Evolutionary conservation across 2,113 vertebrate species (phyloP).

Genomic region (Pelodiscus sinensis): DNA sequence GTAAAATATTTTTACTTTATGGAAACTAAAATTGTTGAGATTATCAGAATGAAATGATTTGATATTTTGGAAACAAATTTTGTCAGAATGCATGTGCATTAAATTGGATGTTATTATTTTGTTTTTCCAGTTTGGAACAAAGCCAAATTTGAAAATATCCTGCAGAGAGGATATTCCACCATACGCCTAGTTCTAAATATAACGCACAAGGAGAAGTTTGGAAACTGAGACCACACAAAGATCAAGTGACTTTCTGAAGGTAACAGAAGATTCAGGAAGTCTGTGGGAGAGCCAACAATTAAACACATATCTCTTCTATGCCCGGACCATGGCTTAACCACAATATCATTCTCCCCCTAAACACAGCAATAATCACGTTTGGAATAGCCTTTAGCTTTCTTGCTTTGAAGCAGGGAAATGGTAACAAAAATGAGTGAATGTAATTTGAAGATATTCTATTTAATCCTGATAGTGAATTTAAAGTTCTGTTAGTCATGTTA

Average conservation of each 20-base stretch:
- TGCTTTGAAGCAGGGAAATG: neutral
- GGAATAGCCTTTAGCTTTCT: neutral
- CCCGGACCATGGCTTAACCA: neutral
- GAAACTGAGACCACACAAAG: neutral
- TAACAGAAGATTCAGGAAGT: neutral
- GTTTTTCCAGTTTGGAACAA: neutral
- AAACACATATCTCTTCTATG: neutral
- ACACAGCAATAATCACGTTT: neutral
- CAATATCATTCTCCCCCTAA: neutral
- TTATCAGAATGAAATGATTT: neutral
- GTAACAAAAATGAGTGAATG: neutral
- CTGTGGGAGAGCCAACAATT: neutral
- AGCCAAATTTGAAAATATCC: neutral
- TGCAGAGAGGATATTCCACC: neutral
- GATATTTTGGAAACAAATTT: neutral
- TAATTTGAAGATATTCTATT: neutral
- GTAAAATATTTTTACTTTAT: neutral
- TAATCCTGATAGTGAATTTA: neutral
- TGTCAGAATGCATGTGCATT: neutral
- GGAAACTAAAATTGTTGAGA: neutral
- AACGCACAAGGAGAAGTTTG: neutral
- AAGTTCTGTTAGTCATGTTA: neutral
- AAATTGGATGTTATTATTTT: neutral
- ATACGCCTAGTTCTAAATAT: neutral
- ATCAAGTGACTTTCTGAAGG: neutral